phyloP scores from a whole-genome alignment of 2,113 vertebrate species.

The Phyllostomus hastatus region DNA sequence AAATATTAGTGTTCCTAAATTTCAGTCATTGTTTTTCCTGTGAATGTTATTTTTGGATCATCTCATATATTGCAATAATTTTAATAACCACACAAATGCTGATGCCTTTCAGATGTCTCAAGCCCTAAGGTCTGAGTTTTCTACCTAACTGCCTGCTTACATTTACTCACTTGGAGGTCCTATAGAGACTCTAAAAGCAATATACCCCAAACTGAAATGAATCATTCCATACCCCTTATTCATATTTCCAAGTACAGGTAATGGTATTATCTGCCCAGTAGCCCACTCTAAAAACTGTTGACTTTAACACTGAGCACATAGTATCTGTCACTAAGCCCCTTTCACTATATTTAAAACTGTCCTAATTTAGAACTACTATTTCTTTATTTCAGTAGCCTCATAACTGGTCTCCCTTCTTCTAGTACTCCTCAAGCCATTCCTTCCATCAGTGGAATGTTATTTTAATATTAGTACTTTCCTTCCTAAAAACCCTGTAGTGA shows the following conservation, averaged over 20 bases:
- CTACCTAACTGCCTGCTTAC: background rate
- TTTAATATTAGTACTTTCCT: background rate
- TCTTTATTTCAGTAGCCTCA: background rate
- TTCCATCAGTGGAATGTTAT: background rate
- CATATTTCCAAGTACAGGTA: background rate
- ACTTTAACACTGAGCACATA: background rate
- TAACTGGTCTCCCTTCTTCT: background rate
- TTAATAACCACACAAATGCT: constrained; percentile 6
- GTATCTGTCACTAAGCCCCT: background rate
- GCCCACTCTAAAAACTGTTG: background rate
- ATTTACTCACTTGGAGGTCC: background rate
- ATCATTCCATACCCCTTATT: background rate
- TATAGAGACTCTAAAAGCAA: background rate
- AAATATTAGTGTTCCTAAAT: background rate
- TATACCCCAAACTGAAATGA: background rate
- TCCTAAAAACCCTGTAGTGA: background rate
- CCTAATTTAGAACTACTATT: constrained; percentile 5
- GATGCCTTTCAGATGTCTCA: background rate
- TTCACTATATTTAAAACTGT: background rate
- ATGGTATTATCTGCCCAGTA: background rate
- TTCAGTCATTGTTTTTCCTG: background rate
- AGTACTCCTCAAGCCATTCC: background rate
- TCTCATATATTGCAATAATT: background rate
- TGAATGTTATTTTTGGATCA: constrained; percentile 23
- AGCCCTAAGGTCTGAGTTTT: background rate